Evolutionary conservation across 1,140 invertebrate genomes (phyloP), one percentile per base, ranked within the genome.

Genomic region (Potamilus streckersoni): DNA sequence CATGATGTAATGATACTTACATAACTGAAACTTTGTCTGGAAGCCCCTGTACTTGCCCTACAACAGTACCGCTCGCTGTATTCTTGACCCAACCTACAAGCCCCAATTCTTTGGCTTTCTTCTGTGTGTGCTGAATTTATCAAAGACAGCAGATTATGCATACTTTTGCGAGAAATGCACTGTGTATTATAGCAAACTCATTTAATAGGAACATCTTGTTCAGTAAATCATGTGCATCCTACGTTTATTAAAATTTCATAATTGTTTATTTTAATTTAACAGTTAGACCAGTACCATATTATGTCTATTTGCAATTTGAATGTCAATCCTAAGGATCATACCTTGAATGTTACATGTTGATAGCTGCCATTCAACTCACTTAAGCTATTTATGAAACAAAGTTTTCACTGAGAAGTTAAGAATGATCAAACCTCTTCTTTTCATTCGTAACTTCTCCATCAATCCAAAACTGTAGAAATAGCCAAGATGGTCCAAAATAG

Each of bases 61-160:
- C 83, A 2, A 96, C 95, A 11, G 94, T 95, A n/a, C 92, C 93
- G 68, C 89, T 78, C 2, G 90, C 80, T 0, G 94, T 95, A 85
- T 96, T 96, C 91, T 92, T 93, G 80, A 94, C 94, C 94, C 94
- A 96, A 20, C 95, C 95, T 82, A 90, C 92, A 2, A 95, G 80
- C 6, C 92, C 91, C 20, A 95, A 88, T 81, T 92, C 92, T 71
- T 92, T 92, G 0, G 93, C 93, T 88, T 93, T 91, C 80, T 92
- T 89, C 85, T 94, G 91, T 11, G 94, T 95, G 76, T 93, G 91
- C 93, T 95, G 71, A 15, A 74, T 49, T 49, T 49, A 69, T 56
- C 69, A 17, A 68, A 38, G 8, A 65, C 31, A 71, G 49, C 23
- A n/a, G n/a, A 16, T 57, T 56, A 12, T 38, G 23, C 11, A 56